Conservation (phyloP, 2,113 vertebrate species). For the Dryoscopus gambensis region DNA sequence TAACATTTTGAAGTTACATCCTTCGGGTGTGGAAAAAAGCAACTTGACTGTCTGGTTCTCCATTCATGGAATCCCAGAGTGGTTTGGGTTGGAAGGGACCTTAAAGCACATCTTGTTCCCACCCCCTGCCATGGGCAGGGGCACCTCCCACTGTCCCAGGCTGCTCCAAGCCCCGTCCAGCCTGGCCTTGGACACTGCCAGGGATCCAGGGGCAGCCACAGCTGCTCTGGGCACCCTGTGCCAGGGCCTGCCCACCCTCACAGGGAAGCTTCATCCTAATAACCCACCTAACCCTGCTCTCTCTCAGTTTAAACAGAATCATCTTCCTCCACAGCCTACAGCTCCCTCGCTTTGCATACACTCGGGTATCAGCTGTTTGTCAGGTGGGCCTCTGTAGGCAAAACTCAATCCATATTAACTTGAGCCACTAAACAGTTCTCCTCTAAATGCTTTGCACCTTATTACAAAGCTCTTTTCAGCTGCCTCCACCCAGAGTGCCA, state of each 20-base stretch:
- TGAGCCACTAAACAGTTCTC: background rate
- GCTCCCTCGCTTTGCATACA: background rate
- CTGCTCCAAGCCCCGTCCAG: fast-evolving
- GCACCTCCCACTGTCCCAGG: background rate
- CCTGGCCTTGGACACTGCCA: background rate
- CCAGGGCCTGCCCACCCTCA: fast-evolving
- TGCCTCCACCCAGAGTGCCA: background rate
- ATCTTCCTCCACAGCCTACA: background rate
- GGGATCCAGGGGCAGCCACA: background rate
- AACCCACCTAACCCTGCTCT: background rate
- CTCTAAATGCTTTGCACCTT: background rate
- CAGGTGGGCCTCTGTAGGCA: background rate
- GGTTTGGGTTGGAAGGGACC: background rate
- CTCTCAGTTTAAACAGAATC: background rate
- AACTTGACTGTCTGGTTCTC: background rate
- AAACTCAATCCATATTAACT: background rate
- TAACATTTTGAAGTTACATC: background rate
- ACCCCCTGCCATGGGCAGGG: background rate
- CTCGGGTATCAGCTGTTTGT: background rate
- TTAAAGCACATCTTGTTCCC: background rate
- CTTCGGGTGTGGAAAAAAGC: background rate
- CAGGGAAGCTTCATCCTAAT: background rate
- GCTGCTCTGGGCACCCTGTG: fast-evolving
- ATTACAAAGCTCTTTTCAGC: background rate
- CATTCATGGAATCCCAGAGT: background rate